Base-by-base conservation (phyloP, 2,888 invertebrate species). In the Psococerastis gibbosa region DNA sequence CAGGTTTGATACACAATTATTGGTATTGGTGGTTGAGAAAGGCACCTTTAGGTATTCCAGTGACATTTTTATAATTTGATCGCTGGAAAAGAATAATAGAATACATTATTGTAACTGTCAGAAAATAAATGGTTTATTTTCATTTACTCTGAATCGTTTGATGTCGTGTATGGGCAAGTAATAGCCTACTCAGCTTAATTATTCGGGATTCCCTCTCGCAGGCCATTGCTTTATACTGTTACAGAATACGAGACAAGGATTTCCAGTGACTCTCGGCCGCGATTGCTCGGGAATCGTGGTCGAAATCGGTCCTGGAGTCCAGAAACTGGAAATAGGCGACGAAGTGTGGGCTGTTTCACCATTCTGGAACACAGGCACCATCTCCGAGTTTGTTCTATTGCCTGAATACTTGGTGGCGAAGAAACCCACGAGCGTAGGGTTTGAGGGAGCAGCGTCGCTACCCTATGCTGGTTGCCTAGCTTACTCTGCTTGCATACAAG, bases 231-330 rank as follows among this genome's bases (percentile, higher is more conserved):
- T 41, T 32, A 5, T 44, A 15, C 18, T 44, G 35, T 46, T 48
- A 4, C 47, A 54, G 54, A 52, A 52, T 47, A 60, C 56, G 48
- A 55, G 59, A 41, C 58, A 59, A 33, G 65, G 64, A 47, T 56
- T 69, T 48, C 73, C 74, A 13, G 61, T 75, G 41, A 65, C 67
- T 35, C 56, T 75, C 27, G 76, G 76, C 1, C 63, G 75, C 49
- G 73, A 72, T 54, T 73, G 74, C 54, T 61, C 72, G 8, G 76
- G 76, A 22, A 56, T 73, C 32, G 65, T 75, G 8, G 61, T 69
- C 17, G 73, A 72, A 49, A 63, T 73, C 34, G 75, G 75, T n/a
- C 62, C 60, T 48, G 62, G 62, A 49, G 73, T 74, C 5, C 61
- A 60, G 18, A 60, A 66, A 46, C 65, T 75, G 50, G 70, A 73